Evolutionary conservation across 2,113 vertebrate species (phyloP).

Genomic region (Pluvianellus socialis): DNA sequence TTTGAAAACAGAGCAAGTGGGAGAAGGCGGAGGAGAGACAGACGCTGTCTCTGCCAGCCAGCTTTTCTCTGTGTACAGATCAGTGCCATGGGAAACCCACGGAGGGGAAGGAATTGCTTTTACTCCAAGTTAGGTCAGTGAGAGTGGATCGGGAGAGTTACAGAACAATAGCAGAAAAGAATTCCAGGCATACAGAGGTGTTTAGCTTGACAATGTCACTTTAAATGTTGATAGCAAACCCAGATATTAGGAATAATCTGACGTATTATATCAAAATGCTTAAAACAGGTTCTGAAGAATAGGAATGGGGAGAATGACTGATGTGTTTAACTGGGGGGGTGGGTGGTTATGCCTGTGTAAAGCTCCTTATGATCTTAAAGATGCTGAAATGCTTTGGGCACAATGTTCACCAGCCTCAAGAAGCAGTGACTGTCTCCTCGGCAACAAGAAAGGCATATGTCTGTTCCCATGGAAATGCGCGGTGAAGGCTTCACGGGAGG

Average conservation of each 20-base stretch:
- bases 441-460: slow-evolving; percentile 37
- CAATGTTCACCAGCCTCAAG: background rate
- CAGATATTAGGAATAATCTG: background rate
- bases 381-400: slow-evolving; percentile 11
- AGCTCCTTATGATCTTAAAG: background rate
- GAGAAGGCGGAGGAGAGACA: background rate
- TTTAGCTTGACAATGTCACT: background rate
- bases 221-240: background rate
- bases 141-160: background rate
- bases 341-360: background rate
- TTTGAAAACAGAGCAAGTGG: background rate
- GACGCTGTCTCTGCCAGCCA: background rate
- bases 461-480: slow-evolving; percentile 55
- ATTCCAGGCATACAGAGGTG: background rate
- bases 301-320: background rate
- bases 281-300: background rate
- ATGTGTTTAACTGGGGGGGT: background rate
- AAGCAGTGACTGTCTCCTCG: slow-evolving; percentile 35
- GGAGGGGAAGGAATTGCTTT: background rate
- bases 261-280: background rate
- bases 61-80: background rate
- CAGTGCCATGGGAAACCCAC: background rate
- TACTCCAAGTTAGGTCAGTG: background rate
- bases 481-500: background rate
- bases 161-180: background rate